Evolutionary conservation across 2,797 vertebrate genomes (phyloP).

Genomic region (Prunella strophiata): DNA sequence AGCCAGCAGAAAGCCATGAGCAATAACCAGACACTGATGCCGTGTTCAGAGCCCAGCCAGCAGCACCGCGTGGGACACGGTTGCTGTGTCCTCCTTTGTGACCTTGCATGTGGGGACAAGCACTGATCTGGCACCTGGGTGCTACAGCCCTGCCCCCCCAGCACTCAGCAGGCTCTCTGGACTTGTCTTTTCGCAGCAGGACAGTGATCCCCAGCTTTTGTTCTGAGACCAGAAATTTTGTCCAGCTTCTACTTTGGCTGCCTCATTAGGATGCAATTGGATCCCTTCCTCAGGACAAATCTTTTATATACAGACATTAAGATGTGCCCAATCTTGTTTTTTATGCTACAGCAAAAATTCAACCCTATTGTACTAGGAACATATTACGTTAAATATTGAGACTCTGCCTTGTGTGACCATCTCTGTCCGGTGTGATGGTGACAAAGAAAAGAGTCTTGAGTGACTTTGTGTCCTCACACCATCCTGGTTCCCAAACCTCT

Average conservation of each 20-base stretch:
- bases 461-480: background rate
- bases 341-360: background rate
- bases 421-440: background rate
- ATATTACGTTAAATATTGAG: background rate
- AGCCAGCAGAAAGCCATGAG: background rate
- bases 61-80: background rate
- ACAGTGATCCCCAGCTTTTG: background rate
- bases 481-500: background rate
- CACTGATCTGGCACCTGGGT: fast-evolving
- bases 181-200: background rate
- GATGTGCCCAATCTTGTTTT: background rate
- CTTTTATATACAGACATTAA: background rate
- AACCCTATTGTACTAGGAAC: background rate
- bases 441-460: background rate
- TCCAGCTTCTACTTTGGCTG: background rate
- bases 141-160: background rate
- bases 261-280: background rate
- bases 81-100: background rate
- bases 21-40: background rate
- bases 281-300: background rate
- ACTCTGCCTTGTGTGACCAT: background rate
- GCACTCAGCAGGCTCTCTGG: background rate
- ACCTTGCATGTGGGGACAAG: background rate
- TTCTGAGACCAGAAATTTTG: background rate
- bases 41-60: background rate